Evolutionary conservation across 1,140 invertebrate species (phyloP).

Genomic region (Temnothorax nylanderi): DNA sequence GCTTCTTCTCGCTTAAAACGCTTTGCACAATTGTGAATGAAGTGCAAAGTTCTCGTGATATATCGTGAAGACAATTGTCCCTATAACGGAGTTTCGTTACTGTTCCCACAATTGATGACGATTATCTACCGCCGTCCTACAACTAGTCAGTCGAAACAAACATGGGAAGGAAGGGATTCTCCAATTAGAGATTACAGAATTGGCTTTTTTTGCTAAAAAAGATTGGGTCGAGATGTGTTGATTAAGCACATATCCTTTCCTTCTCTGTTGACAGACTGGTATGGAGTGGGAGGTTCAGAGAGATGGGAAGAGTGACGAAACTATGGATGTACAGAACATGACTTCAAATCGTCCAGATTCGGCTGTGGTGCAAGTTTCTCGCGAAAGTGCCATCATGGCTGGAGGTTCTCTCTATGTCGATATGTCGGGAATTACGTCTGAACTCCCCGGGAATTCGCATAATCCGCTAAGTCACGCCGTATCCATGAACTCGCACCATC

Average conservation of each 20-base stretch:
- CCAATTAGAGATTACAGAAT: slow-evolving; percentile 70
- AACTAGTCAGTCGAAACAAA: slow-evolving; percentile 71
- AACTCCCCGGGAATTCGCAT: slow-evolving; percentile 64
- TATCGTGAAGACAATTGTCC: slow-evolving; percentile 32
- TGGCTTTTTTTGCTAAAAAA: slow-evolving; percentile 73
- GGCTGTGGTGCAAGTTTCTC: slow-evolving; percentile 75
- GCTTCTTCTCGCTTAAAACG: slow-evolving; percentile 30
- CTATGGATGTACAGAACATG: slow-evolving; percentile 79
- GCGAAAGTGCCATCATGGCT: slow-evolving; percentile 78
- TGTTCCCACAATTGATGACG: slow-evolving; percentile 69
- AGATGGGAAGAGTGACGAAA: slow-evolving; percentile 82
- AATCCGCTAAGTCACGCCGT: slow-evolving; percentile 51
- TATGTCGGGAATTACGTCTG: slow-evolving; percentile 71
- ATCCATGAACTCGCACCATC: slow-evolving; percentile 31
- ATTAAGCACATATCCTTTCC: slow-evolving; percentile 88
- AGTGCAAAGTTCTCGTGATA: slow-evolving; percentile 46
- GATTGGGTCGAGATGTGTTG: slow-evolving; percentile 76
- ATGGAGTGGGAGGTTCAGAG: slow-evolving; percentile 81
- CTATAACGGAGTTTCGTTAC: slow-evolving; percentile 74
- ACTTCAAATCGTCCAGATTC: slow-evolving; percentile 74
- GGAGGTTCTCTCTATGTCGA: slow-evolving; percentile 76
- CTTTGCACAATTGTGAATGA: slow-evolving; percentile 27
- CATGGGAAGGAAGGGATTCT: slow-evolving; percentile 83
- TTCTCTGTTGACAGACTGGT: slow-evolving; percentile 90
- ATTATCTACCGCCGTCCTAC: slow-evolving; percentile 55